phyloP scores from a whole-genome alignment of 2,797 vertebrate species.

The Chaenodraco wilsoni region DNA sequence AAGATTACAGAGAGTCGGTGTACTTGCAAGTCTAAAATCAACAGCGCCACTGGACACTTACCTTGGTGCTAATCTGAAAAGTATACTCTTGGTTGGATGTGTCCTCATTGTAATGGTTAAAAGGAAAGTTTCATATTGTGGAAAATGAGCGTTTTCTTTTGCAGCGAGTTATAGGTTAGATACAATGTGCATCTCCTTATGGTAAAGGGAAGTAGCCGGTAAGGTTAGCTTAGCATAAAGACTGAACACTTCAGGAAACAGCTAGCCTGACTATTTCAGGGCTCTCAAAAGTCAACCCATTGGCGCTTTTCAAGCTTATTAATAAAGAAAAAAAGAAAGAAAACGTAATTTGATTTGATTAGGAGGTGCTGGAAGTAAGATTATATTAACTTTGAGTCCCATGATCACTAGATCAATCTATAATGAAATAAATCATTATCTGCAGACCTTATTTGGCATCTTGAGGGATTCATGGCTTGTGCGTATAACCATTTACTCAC shows the following conservation, averaged over 20 bases:
- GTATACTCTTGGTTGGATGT: neutral
- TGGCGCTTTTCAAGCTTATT: too few relatives aligned
- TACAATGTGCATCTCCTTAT: neutral
- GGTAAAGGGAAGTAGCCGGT: neutral
- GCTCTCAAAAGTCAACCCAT: neutral
- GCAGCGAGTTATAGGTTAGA: neutral
- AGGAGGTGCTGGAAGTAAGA: neutral
- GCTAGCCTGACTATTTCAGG: neutral
- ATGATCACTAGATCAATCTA: neutral
- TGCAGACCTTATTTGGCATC: neutral
- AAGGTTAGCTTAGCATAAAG: slow-evolving; percentile 7
- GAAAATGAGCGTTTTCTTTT: neutral
- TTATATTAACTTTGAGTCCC: neutral
- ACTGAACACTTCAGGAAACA: neutral
- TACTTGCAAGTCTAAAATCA: slow-evolving; percentile 2
- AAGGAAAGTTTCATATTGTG: neutral
- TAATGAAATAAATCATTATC: neutral
- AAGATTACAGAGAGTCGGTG: slow-evolving; percentile 8
- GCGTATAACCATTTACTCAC: neutral
- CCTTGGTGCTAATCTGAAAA: neutral
- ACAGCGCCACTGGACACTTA: neutral
- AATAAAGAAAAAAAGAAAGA: too few relatives aligned
- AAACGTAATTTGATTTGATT: neutral
- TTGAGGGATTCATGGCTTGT: neutral
- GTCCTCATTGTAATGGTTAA: neutral